Base-by-base conservation (phyloP, 2,888 invertebrate species). In the Pandemis corylana region DNA sequence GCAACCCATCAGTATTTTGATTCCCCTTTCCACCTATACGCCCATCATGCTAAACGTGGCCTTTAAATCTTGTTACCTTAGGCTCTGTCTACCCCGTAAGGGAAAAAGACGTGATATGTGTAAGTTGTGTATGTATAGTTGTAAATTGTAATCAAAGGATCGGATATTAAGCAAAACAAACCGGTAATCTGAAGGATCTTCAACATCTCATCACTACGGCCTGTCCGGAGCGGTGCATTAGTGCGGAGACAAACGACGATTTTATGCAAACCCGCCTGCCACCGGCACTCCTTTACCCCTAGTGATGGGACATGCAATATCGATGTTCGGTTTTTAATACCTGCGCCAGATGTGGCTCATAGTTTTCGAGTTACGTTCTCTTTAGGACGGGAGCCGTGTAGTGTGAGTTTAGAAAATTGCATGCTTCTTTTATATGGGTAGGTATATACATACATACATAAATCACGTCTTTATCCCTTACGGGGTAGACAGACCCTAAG, bases 181-280 rank as follows among this genome's bases (percentile, higher is more conserved):
- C 59, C 59, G 59, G 59, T 59, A 59, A 59, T 59, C 41, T 53
- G 53, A 56, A 63, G 62, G 75, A 67, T 76, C 69, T 61, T 76
- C 72, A 63, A 65, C 66, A 61, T 63, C 61, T 65, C 71, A 77
- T 77, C 76, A 78, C 75, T 67, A 77, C 77, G 62, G 75, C 63
- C 77, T 67, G 72, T 36, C 67, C 72, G 68, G 80, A 85, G 89
- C 72, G 68, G 80, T 85, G 89, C 91, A 90, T 92, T 90, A 93
- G 90, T 88, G 88, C 81, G 80, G 83, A 93, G 94, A 94, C 92
- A 94, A 94, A 94, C 90, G 93, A 90, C 85, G 89, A 88, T 91
- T 94, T 93, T 94, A 94, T 94, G 94, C 94, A 90, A 94, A 93
- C 86, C 76, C 78, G 77, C 78, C 87, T 90, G 90, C 88, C 85